A percentile compares a stretch with the other conserved stretches of the same genome.
These are phyloP conservation scores for Embidobia sp. DNA, from an alignment of 2,888 invertebrate species.

Conservation along the genomic window DNA sequence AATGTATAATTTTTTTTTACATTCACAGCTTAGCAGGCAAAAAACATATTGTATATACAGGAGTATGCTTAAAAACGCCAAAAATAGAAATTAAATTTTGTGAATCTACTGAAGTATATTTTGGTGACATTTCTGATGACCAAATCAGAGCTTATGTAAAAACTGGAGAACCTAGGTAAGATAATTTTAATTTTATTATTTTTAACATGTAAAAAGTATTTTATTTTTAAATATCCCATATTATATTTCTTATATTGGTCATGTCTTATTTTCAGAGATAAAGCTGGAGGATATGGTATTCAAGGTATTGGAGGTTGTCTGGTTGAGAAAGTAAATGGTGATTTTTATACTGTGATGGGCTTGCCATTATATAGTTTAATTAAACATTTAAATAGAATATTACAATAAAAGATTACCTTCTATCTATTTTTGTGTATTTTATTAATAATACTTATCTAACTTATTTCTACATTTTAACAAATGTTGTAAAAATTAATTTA, in stretches of 20 bases:
- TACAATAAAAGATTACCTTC: constrained; percentile 35
- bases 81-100: constrained; percentile 87
- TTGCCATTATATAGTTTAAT: constrained; percentile 86
- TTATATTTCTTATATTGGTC: too few species aligned
- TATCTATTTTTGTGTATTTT: neutral
- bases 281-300: constrained; percentile 96
- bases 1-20: constrained; percentile 59
- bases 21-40: constrained; percentile 88
- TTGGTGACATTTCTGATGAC: constrained; percentile 88
- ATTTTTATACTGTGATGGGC: constrained; percentile 95
- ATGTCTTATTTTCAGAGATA: constrained; percentile 89
- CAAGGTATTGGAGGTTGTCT: constrained; percentile 93
- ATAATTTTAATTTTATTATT: neutral
- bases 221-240: too few species aligned
- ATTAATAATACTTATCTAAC: too few species aligned
- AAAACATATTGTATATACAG: constrained; percentile 92
- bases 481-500: too few species aligned
- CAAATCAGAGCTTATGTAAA: constrained; percentile 92
- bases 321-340: constrained; percentile 90
- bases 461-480: too few species aligned
- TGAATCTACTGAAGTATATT: constrained; percentile 91
- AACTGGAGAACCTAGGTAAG: constrained; percentile 94
- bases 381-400: constrained; percentile 74
- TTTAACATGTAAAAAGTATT: too few species aligned
- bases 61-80: constrained; percentile 89